Conservation (phyloP, 2,797 vertebrate genomes). For the Sebastes umbrosus region DNA sequence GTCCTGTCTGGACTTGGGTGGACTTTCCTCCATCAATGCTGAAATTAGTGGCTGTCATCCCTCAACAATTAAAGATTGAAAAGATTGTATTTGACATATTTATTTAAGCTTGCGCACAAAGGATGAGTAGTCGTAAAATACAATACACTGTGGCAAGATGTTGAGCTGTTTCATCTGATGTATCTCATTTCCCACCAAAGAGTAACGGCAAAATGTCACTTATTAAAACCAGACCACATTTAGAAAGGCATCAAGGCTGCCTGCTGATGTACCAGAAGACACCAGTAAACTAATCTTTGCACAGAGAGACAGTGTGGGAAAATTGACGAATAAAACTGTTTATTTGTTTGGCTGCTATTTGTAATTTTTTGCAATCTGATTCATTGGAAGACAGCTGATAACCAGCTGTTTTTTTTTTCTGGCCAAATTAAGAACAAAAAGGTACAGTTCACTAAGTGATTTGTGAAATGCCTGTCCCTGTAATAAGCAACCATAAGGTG, state of each 20-base stretch:
- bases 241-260: neutral
- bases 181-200: neutral
- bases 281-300: neutral
- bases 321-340: neutral
- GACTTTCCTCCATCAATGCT: neutral
- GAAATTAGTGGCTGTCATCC: neutral
- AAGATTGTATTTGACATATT: neutral
- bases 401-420: neutral
- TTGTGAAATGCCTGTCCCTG: neutral
- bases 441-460: neutral
- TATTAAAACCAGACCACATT: constrained; percentile 15
- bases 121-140: neutral
- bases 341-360: neutral
- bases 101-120: neutral
- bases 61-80: neutral
- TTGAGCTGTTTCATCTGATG: neutral
- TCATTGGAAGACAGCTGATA: neutral
- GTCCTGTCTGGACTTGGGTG: constrained; percentile 49
- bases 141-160: neutral
- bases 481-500: neutral
- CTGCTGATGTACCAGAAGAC: neutral
- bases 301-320: neutral
- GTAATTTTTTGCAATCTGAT: neutral
- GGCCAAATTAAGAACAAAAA: neutral
- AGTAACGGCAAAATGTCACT: neutral